Conservation (phyloP, 2,888 invertebrate genomes). For the Melanophora roralis region DNA sequence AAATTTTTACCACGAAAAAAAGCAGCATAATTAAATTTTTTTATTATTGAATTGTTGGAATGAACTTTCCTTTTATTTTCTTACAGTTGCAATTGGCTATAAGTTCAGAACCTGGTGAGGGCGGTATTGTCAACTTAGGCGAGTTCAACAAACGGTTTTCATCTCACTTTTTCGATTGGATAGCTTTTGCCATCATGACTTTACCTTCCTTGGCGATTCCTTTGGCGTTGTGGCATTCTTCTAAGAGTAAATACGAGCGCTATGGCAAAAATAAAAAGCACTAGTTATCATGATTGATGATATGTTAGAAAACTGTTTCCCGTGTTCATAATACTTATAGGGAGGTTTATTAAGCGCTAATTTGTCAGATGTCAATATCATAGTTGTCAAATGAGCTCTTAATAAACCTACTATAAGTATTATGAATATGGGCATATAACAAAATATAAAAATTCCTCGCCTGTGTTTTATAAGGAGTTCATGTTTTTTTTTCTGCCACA, state of each 20-base stretch:
- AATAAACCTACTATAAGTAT: too few relatives aligned
- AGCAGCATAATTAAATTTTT: not conserved
- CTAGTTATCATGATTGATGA: constrained; percentile 64
- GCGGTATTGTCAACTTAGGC: constrained; percentile 92
- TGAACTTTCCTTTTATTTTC: constrained; percentile 18
- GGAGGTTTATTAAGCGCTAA: too few relatives aligned
- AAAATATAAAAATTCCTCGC: too few relatives aligned
- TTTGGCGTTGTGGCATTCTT: constrained; percentile 94
- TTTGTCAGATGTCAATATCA: too few relatives aligned
- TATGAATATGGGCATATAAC: too few relatives aligned
- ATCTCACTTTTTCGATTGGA: constrained; percentile 97
- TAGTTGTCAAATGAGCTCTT: too few relatives aligned
- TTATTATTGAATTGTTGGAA: not conserved
- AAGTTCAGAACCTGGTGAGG: constrained; percentile 96
- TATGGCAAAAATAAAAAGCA: constrained; percentile 85
- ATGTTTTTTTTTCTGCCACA: constrained; percentile 26
- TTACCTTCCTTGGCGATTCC: constrained; percentile 96
- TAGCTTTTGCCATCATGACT: constrained; percentile 97
- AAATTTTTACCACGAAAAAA: too few relatives aligned
- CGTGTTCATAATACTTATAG: too few relatives aligned
- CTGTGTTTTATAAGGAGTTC: too few relatives aligned
- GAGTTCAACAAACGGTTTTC: constrained; percentile 98
- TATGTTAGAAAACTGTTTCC: constrained; percentile 2
- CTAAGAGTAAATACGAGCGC: constrained; percentile 95
- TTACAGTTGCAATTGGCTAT: constrained; percentile 82